Conservation (phyloP, 2,888 invertebrate genomes). For the Mechanitis messenoides region DNA sequence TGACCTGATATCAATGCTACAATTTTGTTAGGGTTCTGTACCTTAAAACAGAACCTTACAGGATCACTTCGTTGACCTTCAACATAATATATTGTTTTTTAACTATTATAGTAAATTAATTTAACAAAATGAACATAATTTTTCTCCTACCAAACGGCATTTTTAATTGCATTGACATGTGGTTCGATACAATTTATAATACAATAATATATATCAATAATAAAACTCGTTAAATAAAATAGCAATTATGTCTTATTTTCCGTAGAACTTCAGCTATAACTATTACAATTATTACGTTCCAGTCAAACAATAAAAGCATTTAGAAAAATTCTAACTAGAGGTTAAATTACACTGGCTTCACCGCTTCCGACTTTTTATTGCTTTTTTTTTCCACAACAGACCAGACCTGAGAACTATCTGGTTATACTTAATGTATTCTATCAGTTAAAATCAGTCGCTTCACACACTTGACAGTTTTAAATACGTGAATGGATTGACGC, state of each 20-base stretch:
- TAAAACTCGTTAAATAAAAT: background rate
- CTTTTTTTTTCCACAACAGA: conserved; percentile 15
- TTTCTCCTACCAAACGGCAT: no score
- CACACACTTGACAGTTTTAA: conserved; percentile 21
- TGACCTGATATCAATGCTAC: no score
- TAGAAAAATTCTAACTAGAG: conserved; percentile 25
- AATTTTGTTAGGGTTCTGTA: no score
- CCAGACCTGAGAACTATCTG: conserved; percentile 14
- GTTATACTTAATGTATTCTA: conserved; percentile 17
- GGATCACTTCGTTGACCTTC: no score
- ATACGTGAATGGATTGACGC: conserved; percentile 16
- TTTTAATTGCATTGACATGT: no score
- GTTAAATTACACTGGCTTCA: conserved; percentile 25
- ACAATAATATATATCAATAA: background rate
- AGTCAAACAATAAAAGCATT: conserved; percentile 20
- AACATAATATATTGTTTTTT: no score
- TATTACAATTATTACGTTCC: conserved; percentile 19
- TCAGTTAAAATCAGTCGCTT: conserved; percentile 26
- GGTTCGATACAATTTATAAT: no score
- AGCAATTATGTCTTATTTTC: no score
- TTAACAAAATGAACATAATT: no score
- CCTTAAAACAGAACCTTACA: no score
- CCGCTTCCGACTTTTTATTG: conserved; percentile 23
- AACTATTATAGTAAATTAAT: no score
- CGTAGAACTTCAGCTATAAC: conserved; percentile 7